phyloP scores from a whole-genome alignment of 1,140 invertebrate genomes.

The Aricia agestis region DNA sequence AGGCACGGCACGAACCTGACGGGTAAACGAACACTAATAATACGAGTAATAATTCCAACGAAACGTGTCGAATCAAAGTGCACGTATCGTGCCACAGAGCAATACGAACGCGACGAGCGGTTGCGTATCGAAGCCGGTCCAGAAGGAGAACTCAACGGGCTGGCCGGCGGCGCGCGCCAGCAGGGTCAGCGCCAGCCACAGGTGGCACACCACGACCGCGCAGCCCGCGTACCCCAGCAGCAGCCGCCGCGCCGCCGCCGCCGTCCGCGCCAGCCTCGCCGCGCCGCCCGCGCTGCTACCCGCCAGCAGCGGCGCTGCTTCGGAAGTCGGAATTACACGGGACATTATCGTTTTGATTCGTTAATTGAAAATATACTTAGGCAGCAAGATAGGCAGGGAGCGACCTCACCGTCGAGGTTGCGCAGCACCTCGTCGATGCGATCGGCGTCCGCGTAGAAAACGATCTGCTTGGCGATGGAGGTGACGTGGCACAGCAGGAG shows the following conservation, averaged over 20 bases:
- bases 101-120: slow-evolving; percentile 20
- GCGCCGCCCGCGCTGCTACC: slow-evolving; percentile 2
- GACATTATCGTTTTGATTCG: no score
- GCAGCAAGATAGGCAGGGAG: no score
- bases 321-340: no score
- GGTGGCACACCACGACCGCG: slow-evolving; percentile 51
- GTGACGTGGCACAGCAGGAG: slow-evolving; percentile 62
- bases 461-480: slow-evolving; percentile 55
- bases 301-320: slow-evolving; percentile 21
- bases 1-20: slow-evolving; percentile 46
- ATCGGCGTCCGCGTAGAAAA: slow-evolving; percentile 45
- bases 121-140: slow-evolving; percentile 35
- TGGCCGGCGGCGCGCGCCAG: slow-evolving; percentile 30
- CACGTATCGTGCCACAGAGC: slow-evolving; percentile 1
- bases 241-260: slow-evolving; percentile 37
- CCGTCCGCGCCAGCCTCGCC: slow-evolving; percentile 22
- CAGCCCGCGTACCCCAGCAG: slow-evolving; percentile 45
- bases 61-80: no score
- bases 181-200: slow-evolving; percentile 54
- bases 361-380: no score
- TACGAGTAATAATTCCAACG: no score
- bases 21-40: no score
- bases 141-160: slow-evolving; percentile 50
- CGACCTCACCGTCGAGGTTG: slow-evolving; percentile 39
- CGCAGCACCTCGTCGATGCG: slow-evolving; percentile 43